Evolutionary conservation across 2,797 vertebrate genomes (phyloP).

Genomic region (Leptoclinus maculatus): DNA sequence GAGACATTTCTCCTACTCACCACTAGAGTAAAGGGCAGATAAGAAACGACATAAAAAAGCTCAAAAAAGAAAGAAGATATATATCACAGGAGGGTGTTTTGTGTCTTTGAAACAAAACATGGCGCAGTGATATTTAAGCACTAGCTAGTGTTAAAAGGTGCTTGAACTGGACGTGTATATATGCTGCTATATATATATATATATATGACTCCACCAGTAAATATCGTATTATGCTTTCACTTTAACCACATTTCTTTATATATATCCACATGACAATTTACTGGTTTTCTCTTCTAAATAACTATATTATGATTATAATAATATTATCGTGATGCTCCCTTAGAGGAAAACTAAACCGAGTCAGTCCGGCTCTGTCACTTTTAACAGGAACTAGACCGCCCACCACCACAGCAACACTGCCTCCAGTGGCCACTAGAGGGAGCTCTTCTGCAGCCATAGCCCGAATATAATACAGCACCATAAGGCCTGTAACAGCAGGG

Average conservation of each 20-base stretch:
- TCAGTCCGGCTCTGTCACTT: conserved; percentile 30
- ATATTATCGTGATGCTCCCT: not conserved
- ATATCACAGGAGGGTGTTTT: conserved; percentile 71
- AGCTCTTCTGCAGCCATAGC: conserved; percentile 31
- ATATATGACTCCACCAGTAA: too few species aligned
- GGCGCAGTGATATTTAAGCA: too few species aligned
- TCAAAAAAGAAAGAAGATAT: conserved; percentile 40
- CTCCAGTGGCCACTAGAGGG: conserved; percentile 59
- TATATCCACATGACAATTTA: not conserved
- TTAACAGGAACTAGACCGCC: conserved; percentile 46
- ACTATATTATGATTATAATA: not conserved
- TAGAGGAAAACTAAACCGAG: conserved; percentile 1
- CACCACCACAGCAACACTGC: conserved; percentile 32
- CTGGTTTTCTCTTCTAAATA: not conserved
- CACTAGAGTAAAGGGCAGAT: conserved; percentile 79
- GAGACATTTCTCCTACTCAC: conserved; percentile 81
- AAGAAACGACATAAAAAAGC: conserved; percentile 66
- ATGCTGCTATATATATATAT: too few species aligned
- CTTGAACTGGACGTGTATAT: too few species aligned
- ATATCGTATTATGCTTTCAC: not conserved
- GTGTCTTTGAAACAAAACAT: too few species aligned
- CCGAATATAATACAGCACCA: too few species aligned
- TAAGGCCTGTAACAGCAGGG: too few species aligned
- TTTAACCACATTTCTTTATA: not conserved
- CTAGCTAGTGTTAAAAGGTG: too few species aligned